These are phyloP conservation scores for Cynocephalus volans DNA, from an alignment of 2,113 vertebrate species.

Conservation along the genomic window DNA sequence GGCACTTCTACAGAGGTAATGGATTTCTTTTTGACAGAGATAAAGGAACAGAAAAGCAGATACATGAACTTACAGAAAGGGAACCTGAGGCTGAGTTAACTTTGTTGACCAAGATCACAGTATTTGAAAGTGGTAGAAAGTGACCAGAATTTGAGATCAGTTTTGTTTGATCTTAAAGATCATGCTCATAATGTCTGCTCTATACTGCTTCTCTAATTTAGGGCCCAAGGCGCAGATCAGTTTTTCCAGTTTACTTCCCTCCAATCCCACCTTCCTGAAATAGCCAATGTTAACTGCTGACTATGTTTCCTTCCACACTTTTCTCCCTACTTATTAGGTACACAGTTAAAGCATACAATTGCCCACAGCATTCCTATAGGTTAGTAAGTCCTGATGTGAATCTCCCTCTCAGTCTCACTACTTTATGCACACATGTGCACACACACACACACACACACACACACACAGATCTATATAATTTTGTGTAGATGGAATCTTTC, in stretches of 20 bases:
- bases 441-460: background rate
- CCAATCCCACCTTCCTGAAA: background rate
- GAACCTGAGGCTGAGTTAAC: background rate
- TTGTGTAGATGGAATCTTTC: background rate
- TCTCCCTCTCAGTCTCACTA: background rate
- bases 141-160: background rate
- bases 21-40: background rate
- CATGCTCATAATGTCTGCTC: background rate
- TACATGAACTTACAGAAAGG: background rate
- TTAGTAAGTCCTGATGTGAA: background rate
- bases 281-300: background rate
- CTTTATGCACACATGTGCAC: background rate
- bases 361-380: too few species aligned
- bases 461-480: background rate
- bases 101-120: background rate
- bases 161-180: background rate
- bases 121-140: background rate
- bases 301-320: background rate
- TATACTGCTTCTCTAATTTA: background rate
- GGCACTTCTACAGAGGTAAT: background rate
- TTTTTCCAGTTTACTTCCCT: background rate
- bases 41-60: background rate
- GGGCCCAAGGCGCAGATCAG: accelerated
- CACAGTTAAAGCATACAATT: background rate
- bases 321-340: background rate